These are phyloP conservation scores for Stenodera caucasica DNA, from an alignment of 2,888 invertebrate genomes.

Conservation along the genomic window DNA sequence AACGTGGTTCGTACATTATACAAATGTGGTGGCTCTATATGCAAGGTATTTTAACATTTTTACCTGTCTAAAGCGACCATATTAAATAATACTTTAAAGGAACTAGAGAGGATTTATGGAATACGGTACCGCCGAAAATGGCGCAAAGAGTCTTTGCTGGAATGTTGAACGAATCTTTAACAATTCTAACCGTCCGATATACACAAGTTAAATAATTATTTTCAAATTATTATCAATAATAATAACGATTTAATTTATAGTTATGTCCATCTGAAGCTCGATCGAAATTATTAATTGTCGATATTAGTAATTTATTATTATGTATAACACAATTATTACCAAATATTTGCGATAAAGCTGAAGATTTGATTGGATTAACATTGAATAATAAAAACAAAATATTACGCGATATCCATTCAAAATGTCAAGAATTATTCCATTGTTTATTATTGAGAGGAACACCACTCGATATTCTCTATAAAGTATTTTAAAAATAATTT, in stretches of 20 bases:
- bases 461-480: conserved; percentile 73
- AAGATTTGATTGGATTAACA: conserved; percentile 65
- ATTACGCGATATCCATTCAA: conserved; percentile 79
- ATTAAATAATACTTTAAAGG: too few species aligned
- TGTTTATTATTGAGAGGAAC: conserved; percentile 75
- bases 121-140: conserved; percentile 85
- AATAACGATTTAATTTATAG: conserved; percentile 50
- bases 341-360: conserved; percentile 66
- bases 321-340: conserved; percentile 76
- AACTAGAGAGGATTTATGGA: conserved; percentile 80
- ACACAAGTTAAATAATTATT: conserved; percentile 63
- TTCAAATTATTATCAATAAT: neutral
- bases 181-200: conserved; percentile 78
- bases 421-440: conserved; percentile 77
- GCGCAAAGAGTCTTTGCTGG: conserved; percentile 83
- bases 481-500: conserved; percentile 57
- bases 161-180: conserved; percentile 82
- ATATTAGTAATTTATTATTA: conserved; percentile 74
- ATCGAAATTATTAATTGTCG: conserved; percentile 66
- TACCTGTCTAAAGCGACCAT: too few species aligned
- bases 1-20: conserved; percentile 77
- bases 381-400: conserved; percentile 65
- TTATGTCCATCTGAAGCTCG: conserved; percentile 66
- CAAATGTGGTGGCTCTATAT: conserved; percentile 91
- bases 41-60: too few species aligned